Percentiles rank a stretch among this genome's conserved stretches.
These are phyloP conservation scores for Pelodiscus sinensis DNA, from an alignment of 2,113 vertebrate genomes.

Conservation along the genomic window DNA sequence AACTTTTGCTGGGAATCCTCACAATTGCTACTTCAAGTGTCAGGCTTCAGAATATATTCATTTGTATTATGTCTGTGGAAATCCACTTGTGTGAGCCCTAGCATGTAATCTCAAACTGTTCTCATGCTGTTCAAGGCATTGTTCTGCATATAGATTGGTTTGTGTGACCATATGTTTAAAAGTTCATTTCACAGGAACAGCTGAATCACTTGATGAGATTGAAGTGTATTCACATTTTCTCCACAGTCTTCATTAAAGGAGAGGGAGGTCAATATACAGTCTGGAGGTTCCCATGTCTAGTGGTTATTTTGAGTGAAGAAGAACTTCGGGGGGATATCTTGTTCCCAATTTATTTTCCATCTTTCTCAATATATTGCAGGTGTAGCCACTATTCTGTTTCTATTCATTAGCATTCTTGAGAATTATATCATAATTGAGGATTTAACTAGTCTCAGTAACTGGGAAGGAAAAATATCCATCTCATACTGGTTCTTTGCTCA, in stretches of 20 bases:
- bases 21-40: conserved; percentile 55
- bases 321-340: neutral
- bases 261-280: conserved; percentile 34
- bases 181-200: conserved; percentile 69
- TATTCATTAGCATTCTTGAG: conserved; percentile 33
- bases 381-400: conserved; percentile 14
- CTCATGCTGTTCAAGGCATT: conserved; percentile 66
- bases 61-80: conserved; percentile 54
- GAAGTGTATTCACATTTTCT: conserved; percentile 28
- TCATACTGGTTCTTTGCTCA: conserved; percentile 30
- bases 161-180: conserved; percentile 69
- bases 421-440: conserved; percentile 8
- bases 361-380: conserved; percentile 31
- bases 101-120: conserved; percentile 72
- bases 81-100: conserved; percentile 69
- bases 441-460: conserved; percentile 33
- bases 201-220: conserved; percentile 48
- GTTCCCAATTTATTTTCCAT: neutral
- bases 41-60: conserved; percentile 57
- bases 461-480: conserved; percentile 42
- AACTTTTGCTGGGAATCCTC: conserved; percentile 59
- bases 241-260: conserved; percentile 21
- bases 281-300: conserved; percentile 21
- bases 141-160: conserved; percentile 60
- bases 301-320: neutral